These are phyloP conservation scores for Pseudomyrmex sp. DNA, from an alignment of 1,140 invertebrate species.

Conservation along the genomic window DNA sequence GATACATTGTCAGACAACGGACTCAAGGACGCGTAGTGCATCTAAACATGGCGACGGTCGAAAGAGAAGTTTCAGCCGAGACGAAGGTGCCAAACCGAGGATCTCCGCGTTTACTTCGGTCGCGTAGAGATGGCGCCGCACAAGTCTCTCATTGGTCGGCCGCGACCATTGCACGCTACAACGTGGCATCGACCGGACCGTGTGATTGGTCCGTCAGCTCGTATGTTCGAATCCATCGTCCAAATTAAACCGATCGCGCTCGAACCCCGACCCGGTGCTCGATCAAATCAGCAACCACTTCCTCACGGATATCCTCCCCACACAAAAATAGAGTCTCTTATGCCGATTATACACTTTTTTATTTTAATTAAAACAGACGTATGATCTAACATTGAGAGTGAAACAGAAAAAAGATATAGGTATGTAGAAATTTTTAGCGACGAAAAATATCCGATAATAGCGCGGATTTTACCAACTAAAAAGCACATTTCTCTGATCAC, in stretches of 20 bases:
- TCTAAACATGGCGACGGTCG: conserved; percentile 87
- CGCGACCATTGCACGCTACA: conserved; percentile 66
- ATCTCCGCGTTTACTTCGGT: conserved; percentile 57
- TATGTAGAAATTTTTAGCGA: too few relatives aligned
- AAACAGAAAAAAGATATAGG: too few relatives aligned
- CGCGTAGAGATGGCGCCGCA: conserved; percentile 73
- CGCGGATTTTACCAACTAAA: too few relatives aligned
- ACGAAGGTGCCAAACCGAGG: conserved; percentile 50
- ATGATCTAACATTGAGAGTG: too few relatives aligned
- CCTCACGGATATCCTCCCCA: too few relatives aligned
- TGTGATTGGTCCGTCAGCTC: conserved; percentile 66
- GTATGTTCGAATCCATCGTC: conserved; percentile 36
- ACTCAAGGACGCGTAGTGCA: conserved; percentile 85
- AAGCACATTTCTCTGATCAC: too few relatives aligned
- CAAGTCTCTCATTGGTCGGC: conserved; percentile 64
- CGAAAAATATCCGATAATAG: too few relatives aligned
- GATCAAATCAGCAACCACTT: background rate
- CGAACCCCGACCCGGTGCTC: background rate
- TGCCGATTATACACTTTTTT: background rate
- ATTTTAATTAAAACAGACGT: background rate
- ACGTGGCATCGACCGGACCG: conserved; percentile 66
- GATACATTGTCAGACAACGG: conserved; percentile 84
- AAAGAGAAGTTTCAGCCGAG: conserved; percentile 72
- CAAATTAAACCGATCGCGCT: background rate
- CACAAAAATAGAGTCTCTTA: background rate